Evolutionary conservation across 2,797 vertebrate genomes (phyloP).

Genomic region (Coregonus sp.): DNA sequence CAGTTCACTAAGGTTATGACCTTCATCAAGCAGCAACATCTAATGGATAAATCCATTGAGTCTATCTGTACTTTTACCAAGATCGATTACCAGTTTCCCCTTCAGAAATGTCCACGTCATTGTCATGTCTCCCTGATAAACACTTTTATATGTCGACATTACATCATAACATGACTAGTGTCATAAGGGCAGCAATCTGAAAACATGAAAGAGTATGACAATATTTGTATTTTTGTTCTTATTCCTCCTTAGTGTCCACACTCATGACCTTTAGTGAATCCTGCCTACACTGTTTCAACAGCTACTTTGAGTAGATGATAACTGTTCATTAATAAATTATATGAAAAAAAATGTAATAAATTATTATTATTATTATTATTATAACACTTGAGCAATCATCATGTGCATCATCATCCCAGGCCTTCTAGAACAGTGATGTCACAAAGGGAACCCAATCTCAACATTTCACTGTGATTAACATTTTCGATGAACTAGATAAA

Average conservation of each 20-base stretch:
- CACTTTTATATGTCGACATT: too few species aligned
- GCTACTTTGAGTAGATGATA: background rate
- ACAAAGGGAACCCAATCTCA: constrained; percentile 6
- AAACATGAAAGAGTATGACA: background rate
- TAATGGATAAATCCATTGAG: constrained; percentile 37
- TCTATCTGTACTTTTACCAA: constrained; percentile 29
- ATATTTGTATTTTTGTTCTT: constrained; percentile 8
- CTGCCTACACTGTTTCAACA: background rate
- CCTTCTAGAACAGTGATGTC: constrained; percentile 11
- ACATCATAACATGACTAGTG: too few species aligned
- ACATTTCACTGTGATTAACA: background rate
- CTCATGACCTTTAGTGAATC: background rate
- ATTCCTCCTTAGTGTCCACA: background rate
- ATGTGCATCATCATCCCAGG: background rate
- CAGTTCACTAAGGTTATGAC: constrained; percentile 26
- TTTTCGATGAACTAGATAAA: background rate
- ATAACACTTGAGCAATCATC: background rate
- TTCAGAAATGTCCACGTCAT: constrained; percentile 27
- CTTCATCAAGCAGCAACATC: constrained; percentile 40
- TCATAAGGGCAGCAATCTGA: too few species aligned
- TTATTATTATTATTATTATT: too few species aligned
- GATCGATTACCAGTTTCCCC: constrained; percentile 27
- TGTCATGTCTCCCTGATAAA: constrained; percentile 1
- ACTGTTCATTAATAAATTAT: too few species aligned
- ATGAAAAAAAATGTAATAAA: background rate